These are phyloP conservation scores for Cremastinae sp. DNA, from an alignment of 2,888 invertebrate genomes.

Conservation along the genomic window DNA sequence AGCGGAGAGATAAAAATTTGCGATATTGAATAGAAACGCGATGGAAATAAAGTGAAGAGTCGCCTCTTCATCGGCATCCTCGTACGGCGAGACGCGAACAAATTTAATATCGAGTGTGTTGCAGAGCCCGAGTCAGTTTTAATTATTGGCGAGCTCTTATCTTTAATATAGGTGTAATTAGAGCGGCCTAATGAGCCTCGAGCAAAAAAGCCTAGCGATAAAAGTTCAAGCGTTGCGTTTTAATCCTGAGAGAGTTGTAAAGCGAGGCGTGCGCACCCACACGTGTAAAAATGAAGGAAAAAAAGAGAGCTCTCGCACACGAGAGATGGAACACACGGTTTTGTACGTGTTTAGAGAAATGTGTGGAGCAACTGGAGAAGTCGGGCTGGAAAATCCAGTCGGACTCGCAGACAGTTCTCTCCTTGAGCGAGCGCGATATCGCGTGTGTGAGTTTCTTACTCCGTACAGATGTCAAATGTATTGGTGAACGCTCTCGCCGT, in stretches of 20 bases:
- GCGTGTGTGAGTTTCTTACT: not conserved
- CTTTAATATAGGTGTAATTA: constrained; percentile 45
- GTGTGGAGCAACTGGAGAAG: constrained; percentile 22
- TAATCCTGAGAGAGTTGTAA: constrained; percentile 42
- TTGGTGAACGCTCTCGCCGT: constrained; percentile 7
- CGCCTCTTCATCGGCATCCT: too few relatives aligned
- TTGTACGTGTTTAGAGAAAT: not conserved
- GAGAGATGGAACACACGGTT: constrained; percentile 2
- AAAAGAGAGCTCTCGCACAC: not conserved
- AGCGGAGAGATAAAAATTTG: too few relatives aligned
- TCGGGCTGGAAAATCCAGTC: constrained; percentile 53
- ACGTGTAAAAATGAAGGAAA: not conserved
- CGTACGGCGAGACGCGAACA: not conserved
- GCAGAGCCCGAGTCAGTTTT: constrained; percentile 8
- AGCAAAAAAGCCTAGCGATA: constrained; percentile 22
- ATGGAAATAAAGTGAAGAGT: not conserved
- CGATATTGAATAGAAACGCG: too few relatives aligned
- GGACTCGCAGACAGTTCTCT: constrained; percentile 43
- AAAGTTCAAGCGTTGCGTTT: constrained; percentile 28
- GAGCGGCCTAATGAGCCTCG: constrained; percentile 39
- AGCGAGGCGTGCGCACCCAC: constrained; percentile 7
- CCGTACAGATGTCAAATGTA: constrained; percentile 12
- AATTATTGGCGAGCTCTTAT: constrained; percentile 40
- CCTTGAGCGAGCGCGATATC: not conserved
- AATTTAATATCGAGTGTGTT: not conserved